phyloP scores from a whole-genome alignment of 1,140 invertebrate genomes.

The Drosophila nikananu region DNA sequence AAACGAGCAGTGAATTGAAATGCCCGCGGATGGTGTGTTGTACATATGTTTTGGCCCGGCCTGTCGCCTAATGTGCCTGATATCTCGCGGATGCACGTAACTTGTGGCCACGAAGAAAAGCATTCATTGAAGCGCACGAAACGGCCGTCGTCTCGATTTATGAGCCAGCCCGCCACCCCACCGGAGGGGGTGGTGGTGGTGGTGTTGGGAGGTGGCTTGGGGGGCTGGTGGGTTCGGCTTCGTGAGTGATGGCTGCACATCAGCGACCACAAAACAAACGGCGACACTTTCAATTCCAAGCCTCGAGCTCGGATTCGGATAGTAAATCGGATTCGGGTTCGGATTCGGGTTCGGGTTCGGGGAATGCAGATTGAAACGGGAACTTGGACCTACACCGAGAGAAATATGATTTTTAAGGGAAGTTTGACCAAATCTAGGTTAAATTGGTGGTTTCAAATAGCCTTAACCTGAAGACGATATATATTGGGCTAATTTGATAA shows the following conservation, averaged over 20 bases:
- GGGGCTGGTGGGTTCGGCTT: conserved; percentile 13
- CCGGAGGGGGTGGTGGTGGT: conserved; percentile 2
- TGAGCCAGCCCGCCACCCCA: conserved; percentile 35
- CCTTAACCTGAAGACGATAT: too few relatives aligned
- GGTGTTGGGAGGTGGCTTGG: neutral
- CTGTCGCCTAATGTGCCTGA: conserved; percentile 31
- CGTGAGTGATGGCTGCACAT: conserved; percentile 70
- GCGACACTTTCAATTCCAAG: conserved; percentile 78
- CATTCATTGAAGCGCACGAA: conserved; percentile 44
- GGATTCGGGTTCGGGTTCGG: conserved; percentile 26
- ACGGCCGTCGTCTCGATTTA: conserved; percentile 50
- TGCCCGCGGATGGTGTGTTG: conserved; percentile 9
- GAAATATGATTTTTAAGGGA: neutral
- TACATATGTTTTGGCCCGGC: conserved; percentile 17
- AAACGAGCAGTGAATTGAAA: conserved; percentile 15
- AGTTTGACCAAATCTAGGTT: neutral
- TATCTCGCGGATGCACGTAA: conserved; percentile 47
- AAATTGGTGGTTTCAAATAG: neutral
- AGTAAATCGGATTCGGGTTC: conserved; percentile 14
- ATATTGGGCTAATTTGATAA: neutral
- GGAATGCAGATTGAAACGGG: conserved; percentile 15
- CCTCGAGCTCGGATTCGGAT: conserved; percentile 42
- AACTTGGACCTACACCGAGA: conserved; percentile 7
- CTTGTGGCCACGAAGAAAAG: conserved; percentile 31
- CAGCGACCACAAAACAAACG: conserved; percentile 56